These are phyloP conservation scores for Lineus longissimus DNA, from an alignment of 1,140 invertebrate species.

Conservation along the genomic window DNA sequence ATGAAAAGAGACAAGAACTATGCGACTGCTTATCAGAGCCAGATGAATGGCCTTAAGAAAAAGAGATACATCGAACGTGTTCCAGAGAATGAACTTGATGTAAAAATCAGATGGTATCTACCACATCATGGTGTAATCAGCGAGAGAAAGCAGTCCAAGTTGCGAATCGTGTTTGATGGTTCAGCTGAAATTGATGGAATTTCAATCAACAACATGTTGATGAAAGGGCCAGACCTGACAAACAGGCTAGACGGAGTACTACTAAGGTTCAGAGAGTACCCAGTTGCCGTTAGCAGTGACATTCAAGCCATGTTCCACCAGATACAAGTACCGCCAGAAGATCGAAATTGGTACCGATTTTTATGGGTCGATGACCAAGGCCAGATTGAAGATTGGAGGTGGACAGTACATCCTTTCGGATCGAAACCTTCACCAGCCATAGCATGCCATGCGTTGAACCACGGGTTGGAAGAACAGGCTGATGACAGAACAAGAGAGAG, in stretches of 20 bases:
- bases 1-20: neutral
- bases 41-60: neutral
- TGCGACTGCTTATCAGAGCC: neutral
- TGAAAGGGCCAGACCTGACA: conserved; percentile 43
- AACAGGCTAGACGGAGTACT: conserved; percentile 20
- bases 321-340: neutral
- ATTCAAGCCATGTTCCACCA: neutral
- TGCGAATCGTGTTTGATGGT: neutral
- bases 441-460: no score
- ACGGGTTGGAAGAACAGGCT: no score
- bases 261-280: conserved; percentile 14
- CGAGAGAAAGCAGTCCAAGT: neutral
- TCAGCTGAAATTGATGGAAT: conserved; percentile 7
- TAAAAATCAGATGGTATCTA: neutral
- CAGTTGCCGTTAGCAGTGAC: conserved; percentile 13
- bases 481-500: no score
- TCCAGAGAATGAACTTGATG: neutral
- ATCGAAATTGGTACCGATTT: conserved; percentile 2
- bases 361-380: neutral
- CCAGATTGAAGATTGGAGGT: neutral
- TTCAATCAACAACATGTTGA: conserved; percentile 24
- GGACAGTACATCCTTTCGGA: conserved; percentile 9
- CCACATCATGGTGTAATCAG: neutral
- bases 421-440: neutral
- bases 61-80: neutral